phyloP scores from a whole-genome alignment of 2,888 invertebrate species.

The Lasioglossum vierecki region DNA sequence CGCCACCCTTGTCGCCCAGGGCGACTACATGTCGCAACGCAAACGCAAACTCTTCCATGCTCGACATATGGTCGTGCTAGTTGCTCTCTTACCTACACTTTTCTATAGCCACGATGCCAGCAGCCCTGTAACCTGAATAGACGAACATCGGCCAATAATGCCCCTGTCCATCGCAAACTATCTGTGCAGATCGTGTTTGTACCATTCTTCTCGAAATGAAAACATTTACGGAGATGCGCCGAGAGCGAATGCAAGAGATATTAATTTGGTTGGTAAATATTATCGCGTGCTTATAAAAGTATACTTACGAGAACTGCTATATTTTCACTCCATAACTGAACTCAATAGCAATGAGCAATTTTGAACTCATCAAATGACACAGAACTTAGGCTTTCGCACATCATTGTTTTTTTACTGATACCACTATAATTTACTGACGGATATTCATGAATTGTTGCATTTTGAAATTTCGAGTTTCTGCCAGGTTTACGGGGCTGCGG shows the following conservation, averaged over 20 bases:
- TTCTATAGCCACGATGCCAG: conserved; percentile 70
- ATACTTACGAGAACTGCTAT: no score
- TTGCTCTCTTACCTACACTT: conserved; percentile 71
- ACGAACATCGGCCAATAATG: background rate
- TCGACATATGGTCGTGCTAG: conserved; percentile 78
- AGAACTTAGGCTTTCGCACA: no score
- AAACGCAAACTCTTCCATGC: conserved; percentile 68
- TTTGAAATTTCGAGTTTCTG: no score
- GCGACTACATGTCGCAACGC: conserved; percentile 73
- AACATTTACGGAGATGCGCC: background rate
- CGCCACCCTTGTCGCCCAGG: conserved; percentile 75
- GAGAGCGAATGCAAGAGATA: background rate
- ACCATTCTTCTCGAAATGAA: background rate
- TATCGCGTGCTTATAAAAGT: no score
- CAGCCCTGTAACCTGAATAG: conserved; percentile 18
- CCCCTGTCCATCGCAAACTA: background rate
- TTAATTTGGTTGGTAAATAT: no score
- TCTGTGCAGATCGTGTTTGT: background rate
- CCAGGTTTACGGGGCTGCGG: no score
- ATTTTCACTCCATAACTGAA: no score
- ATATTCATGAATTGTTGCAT: no score
- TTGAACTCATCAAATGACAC: no score
- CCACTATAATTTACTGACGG: no score
- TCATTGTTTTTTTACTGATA: no score
- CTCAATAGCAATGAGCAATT: no score